Evolutionary conservation across 2,797 vertebrate species (phyloP).

Genomic region (Onychomys torridus): DNA sequence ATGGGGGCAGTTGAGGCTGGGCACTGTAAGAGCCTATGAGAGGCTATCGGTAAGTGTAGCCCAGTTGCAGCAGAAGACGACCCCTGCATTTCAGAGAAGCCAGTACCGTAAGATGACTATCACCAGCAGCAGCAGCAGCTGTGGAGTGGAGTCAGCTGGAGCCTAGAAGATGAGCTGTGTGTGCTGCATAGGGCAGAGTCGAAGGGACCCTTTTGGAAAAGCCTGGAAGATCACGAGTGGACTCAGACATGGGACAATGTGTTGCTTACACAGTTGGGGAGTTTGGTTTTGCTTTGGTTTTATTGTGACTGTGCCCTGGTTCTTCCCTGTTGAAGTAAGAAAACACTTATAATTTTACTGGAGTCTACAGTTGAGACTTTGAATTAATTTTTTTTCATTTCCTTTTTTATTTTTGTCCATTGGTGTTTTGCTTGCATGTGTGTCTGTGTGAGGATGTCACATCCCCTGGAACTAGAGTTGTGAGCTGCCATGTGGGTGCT

Average conservation of each 20-base stretch:
- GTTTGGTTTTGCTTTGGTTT: not conserved
- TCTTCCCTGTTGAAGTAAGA: not conserved
- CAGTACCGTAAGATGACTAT: too few species aligned
- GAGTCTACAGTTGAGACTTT: not conserved
- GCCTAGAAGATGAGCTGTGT: not conserved
- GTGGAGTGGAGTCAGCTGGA: not conserved
- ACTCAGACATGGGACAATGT: not conserved
- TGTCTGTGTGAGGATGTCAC: not conserved
- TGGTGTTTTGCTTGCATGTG: not conserved
- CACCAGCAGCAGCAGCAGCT: not conserved
- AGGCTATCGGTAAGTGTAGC: not conserved
- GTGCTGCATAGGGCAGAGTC: not conserved
- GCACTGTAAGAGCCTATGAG: not conserved
- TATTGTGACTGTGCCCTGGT: not conserved
- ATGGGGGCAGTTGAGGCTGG: not conserved
- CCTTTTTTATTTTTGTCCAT: not conserved
- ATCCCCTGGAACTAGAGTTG: not conserved
- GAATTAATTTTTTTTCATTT: too few species aligned
- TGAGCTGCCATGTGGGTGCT: not conserved
- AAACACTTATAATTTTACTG: not conserved
- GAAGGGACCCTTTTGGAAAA: not conserved
- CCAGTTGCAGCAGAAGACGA: not conserved
- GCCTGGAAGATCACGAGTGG: not conserved
- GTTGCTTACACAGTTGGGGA: not conserved
- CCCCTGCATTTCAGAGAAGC: too few species aligned